A percentile compares a stretch with the other conserved stretches of the same genome.
Evolutionary conservation across 2,888 invertebrate genomes (phyloP).

Genomic region (Volucella zonaria): DNA sequence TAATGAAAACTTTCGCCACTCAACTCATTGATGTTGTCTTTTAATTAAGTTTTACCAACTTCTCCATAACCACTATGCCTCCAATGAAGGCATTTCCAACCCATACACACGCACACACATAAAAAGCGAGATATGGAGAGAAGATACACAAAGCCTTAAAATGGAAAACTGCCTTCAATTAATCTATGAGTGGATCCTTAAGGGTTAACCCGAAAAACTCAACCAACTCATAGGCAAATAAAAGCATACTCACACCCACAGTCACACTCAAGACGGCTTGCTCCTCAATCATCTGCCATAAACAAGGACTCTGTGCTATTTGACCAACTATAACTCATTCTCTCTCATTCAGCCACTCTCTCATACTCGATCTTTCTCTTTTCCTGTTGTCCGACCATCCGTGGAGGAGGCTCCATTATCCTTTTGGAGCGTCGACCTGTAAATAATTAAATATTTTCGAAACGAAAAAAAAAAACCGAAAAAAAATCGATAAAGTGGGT

Average conservation of each 20-base stretch:
- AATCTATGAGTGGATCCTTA: slow-evolving; percentile 14
- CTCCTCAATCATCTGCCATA: slow-evolving; percentile 20
- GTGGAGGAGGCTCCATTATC: slow-evolving; percentile 54
- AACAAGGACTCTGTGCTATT: slow-evolving; percentile 20
- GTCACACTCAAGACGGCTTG: neutral
- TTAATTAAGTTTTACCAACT: slow-evolving; percentile 26
- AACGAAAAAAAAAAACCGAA: slow-evolving; percentile 8
- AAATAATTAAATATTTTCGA: slow-evolving; percentile 66
- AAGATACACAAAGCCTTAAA: neutral
- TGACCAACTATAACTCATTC: too few species aligned
- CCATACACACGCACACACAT: neutral
- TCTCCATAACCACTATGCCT: neutral
- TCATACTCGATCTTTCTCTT: neutral
- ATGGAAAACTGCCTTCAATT: slow-evolving; percentile 25
- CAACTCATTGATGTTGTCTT: slow-evolving; percentile 11
- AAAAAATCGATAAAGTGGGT: slow-evolving; percentile 71
- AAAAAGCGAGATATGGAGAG: too few species aligned
- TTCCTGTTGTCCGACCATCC: slow-evolving; percentile 28
- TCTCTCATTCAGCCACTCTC: slow-evolving; percentile 22
- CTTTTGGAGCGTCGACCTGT: slow-evolving; percentile 72
- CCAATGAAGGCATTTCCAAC: neutral
- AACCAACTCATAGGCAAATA: neutral
- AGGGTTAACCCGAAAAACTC: slow-evolving; percentile 15
- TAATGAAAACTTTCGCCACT: neutral
- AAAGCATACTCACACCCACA: neutral